Conservation (phyloP, 2,888 invertebrate genomes). For the Drosophila affinis region DNA sequence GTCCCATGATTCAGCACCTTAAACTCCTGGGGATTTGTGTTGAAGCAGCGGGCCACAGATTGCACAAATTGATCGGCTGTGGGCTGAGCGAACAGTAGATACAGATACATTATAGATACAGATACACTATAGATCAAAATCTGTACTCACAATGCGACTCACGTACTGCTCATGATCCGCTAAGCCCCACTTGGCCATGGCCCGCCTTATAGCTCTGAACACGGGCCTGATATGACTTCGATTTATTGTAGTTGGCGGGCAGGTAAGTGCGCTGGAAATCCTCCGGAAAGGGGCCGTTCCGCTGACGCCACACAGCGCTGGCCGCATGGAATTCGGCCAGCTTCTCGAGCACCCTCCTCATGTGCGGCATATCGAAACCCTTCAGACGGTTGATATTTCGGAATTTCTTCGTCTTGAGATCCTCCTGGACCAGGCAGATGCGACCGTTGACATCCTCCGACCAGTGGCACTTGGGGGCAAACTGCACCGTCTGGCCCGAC, state of each 20-base stretch:
- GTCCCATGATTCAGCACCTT: slow-evolving; percentile 83
- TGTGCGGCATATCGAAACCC: slow-evolving; percentile 80
- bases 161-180: slow-evolving; percentile 71
- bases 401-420: slow-evolving; percentile 75
- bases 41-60: slow-evolving; percentile 71
- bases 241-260: slow-evolving; percentile 79
- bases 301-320: slow-evolving; percentile 75
- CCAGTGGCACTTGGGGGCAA: slow-evolving; percentile 80
- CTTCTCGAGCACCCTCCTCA: slow-evolving; percentile 78
- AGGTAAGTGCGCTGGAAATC: slow-evolving; percentile 75
- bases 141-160: slow-evolving; percentile 72
- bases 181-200: slow-evolving; percentile 78
- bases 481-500: slow-evolving; percentile 62
- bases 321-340: slow-evolving; percentile 83
- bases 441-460: slow-evolving; percentile 71
- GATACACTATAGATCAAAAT: slow-evolving; percentile 26
- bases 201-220: slow-evolving; percentile 74
- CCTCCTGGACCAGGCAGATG: slow-evolving; percentile 80
- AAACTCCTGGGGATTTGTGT: slow-evolving; percentile 72
- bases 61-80: slow-evolving; percentile 81
- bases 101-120: too few species aligned
- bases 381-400: slow-evolving; percentile 79
- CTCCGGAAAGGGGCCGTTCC: slow-evolving; percentile 71
- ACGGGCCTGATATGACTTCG: slow-evolving; percentile 76
- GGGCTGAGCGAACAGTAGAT: slow-evolving; percentile 53